These are phyloP conservation scores for Hemitrygon akajei DNA, from an alignment of 2,797 vertebrate genomes.

Conservation along the genomic window DNA sequence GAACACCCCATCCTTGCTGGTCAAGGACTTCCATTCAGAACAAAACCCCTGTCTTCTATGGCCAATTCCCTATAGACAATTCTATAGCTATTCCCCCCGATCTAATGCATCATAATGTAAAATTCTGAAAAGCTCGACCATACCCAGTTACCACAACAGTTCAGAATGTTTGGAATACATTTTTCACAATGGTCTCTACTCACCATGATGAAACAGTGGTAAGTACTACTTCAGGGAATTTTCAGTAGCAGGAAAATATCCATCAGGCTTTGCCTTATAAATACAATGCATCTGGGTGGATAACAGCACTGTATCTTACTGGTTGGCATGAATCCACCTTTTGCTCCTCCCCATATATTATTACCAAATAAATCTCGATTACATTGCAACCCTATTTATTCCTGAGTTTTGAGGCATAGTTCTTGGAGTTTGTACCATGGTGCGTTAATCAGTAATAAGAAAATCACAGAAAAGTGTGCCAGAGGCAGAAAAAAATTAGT, in stretches of 20 bases:
- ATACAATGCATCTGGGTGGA: neutral
- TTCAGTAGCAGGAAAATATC: neutral
- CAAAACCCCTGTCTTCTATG: too few relatives aligned
- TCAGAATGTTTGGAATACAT: neutral
- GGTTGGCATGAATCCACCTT: conserved; percentile 40
- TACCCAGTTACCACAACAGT: neutral
- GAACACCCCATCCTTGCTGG: too few relatives aligned
- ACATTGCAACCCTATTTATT: neutral
- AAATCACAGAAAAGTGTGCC: neutral
- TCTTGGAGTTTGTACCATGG: neutral
- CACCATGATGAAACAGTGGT: conserved; percentile 13
- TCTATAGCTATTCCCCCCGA: neutral
- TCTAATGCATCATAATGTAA: neutral
- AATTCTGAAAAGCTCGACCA: neutral
- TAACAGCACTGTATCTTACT: conserved; percentile 17
- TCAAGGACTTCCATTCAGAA: too few relatives aligned
- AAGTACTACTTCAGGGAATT: neutral
- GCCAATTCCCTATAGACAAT: too few relatives aligned
- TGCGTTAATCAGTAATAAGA: conserved; percentile 13
- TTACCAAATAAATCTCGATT: neutral
- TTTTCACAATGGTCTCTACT: neutral
- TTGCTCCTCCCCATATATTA: conserved; percentile 18
- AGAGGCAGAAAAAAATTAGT: neutral
- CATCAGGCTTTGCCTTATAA: neutral
- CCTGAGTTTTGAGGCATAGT: neutral